Percentiles rank a stretch among this genome's conserved stretches.
These are phyloP conservation scores for Heloderma charlesbogerti DNA, from an alignment of 2,113 vertebrate species.

Conservation along the genomic window DNA sequence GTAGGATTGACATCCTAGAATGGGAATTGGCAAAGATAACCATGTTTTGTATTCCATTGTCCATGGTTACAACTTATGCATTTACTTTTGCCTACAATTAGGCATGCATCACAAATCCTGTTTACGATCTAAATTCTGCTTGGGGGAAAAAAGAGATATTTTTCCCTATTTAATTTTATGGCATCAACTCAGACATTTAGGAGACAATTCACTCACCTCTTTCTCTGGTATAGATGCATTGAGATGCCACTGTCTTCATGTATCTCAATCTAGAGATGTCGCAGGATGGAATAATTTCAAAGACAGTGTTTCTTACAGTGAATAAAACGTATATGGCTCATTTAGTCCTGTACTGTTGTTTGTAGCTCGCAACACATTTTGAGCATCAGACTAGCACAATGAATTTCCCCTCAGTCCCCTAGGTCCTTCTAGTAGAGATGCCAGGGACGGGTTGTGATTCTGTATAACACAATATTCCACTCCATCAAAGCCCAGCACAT, in stretches of 20 bases:
- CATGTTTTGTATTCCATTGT: neutral
- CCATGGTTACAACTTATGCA: neutral
- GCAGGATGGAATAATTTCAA: slow-evolving; percentile 1
- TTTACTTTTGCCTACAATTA: neutral
- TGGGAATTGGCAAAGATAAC: neutral
- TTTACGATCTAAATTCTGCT: neutral
- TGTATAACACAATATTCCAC: neutral
- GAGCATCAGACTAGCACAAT: neutral
- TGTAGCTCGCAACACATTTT: neutral
- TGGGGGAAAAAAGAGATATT: too few relatives aligned
- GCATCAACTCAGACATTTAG: neutral
- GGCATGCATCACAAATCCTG: neutral
- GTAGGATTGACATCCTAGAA: neutral
- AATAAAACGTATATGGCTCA: neutral
- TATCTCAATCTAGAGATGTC: neutral
- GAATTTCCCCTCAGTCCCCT: neutral
- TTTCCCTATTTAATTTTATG: slow-evolving; percentile 1
- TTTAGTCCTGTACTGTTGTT: neutral
- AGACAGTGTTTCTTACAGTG: neutral
- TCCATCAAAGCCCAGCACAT: neutral
- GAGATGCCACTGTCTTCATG: neutral
- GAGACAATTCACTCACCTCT: neutral
- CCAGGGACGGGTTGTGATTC: neutral
- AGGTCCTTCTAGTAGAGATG: neutral
- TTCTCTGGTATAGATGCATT: neutral